These are phyloP conservation scores for Cliona cf. orientalis DNA, from an alignment of 37 sponge, comb jelly and placozoan species.

Conservation along the genomic window DNA sequence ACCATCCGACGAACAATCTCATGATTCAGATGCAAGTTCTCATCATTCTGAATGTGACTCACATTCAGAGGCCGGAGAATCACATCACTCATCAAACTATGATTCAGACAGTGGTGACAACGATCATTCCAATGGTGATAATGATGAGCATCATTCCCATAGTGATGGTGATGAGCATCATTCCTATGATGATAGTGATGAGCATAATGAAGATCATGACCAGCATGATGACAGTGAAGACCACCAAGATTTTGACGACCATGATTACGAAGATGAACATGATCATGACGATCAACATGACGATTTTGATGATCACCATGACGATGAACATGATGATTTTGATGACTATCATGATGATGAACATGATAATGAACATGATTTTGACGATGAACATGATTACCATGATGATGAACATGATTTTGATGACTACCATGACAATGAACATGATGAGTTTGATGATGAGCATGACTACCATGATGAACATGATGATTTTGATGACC, in stretches of 20 bases:
- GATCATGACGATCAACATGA: too few species aligned
- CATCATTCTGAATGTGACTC: neutral
- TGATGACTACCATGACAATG: neutral
- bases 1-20: neutral
- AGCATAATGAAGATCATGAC: neutral
- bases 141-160: neutral
- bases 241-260: neutral
- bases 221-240: neutral
- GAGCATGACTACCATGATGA: constrained; percentile 1
- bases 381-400: neutral
- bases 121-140: neutral
- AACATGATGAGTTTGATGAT: neutral
- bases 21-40: too few species aligned
- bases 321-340: neutral
- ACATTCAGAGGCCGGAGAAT: neutral
- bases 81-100: neutral
- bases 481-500: neutral
- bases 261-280: too few species aligned
- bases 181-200: neutral
- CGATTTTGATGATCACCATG: too few species aligned
- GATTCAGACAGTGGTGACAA: neutral
- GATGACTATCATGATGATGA: neutral
- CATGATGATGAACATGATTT: neutral
- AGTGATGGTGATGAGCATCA: neutral
- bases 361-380: neutral